Evolutionary conservation across 1,140 invertebrate species (phyloP), one percentile per base, ranked within the genome.

Genomic region (Pachypsylla venusta): DNA sequence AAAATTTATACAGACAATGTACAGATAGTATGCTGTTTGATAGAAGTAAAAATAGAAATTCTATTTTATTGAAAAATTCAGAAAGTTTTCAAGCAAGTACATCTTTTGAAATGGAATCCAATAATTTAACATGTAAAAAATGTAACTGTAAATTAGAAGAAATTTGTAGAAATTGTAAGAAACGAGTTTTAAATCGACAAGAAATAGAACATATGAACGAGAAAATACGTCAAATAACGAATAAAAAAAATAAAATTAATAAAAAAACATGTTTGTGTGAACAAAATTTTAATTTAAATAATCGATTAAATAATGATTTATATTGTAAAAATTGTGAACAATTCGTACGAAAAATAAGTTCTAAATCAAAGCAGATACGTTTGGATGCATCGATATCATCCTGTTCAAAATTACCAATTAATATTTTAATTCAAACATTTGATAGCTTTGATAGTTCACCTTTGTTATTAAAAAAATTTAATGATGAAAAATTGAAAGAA

Each of bases 31-130:
- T 72, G 24, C 70, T 73, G 24, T 67, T 70, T 24, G 70, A 68
- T 61, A 70, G 73, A 63, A 70, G 73, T 57, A 59, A 64, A 1
- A 70, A 64, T 48, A 70, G 63, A 66, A 67, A 69, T 58, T 22
- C 22, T 48, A n/a, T 10, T 4, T 4, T 48, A 22, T 48, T 48
- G 42, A 48, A 48, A n/a, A 48, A 48, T 48, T 48, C 42, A 4
- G 42, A 22, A 48, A 48, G 42, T 19, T 48, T 48, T 48, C 42
- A 48, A 19, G 22, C 42, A 4, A 48, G 22, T n/a, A 19, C 42
- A n/a, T 19, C 16, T 19, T n/a, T 19, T 22, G 5, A 19, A 7
- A 22, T 19, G 16, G 42, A 48, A 22, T 22, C 22, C n/a, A 19
- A 19, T n/a, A 48, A 48, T 22, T 19, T 19, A 48, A 48, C 42